Conservation (phyloP, 2,888 invertebrate species). For the Alcis repandata region DNA sequence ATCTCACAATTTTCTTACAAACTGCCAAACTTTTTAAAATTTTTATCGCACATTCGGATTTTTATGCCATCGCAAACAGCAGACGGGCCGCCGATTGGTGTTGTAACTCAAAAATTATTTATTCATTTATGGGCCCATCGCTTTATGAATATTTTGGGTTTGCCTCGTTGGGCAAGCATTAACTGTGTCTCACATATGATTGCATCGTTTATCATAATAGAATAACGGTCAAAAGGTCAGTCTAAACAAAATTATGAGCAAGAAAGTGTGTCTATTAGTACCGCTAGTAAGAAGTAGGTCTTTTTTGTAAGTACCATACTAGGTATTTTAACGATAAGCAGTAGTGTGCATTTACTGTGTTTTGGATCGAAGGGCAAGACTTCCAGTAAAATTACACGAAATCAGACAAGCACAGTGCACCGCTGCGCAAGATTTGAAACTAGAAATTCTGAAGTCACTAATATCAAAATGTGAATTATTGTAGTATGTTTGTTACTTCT, state of each 20-base stretch:
- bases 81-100: background rate
- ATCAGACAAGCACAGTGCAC: no score
- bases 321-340: no score
- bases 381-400: no score
- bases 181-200: slow-evolving; percentile 5
- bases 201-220: slow-evolving; percentile 12
- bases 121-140: slow-evolving; percentile 36
- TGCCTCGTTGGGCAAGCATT: slow-evolving; percentile 8
- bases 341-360: no score
- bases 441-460: no score
- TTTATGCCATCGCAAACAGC: no score
- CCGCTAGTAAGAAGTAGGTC: background rate
- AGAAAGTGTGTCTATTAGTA: background rate
- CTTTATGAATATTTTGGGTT: slow-evolving; percentile 17
- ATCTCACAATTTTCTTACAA: background rate
- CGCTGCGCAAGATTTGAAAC: no score
- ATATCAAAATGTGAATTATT: no score
- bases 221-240: background rate
- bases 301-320: no score
- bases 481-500: no score
- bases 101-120: slow-evolving; percentile 12
- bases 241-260: background rate
- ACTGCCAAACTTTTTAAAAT: background rate
- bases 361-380: no score
- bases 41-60: background rate